Evolutionary conservation across 2,797 vertebrate genomes (phyloP).

Genomic region (Adelosebastes latens): DNA sequence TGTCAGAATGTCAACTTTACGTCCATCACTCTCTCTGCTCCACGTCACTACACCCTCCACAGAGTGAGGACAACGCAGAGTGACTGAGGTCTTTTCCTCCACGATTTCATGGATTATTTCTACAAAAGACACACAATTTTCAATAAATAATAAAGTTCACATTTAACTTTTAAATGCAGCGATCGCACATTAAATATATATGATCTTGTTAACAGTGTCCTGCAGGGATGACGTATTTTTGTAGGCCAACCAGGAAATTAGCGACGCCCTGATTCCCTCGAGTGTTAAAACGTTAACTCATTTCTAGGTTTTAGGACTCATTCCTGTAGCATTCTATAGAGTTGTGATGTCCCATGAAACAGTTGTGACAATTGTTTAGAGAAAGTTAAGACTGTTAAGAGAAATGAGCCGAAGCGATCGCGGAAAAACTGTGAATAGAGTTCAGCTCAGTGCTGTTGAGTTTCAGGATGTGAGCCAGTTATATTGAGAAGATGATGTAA

Average conservation of each 20-base stretch:
- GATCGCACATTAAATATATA: too few relatives aligned
- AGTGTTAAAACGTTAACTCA: too few relatives aligned
- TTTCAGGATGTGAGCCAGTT: neutral
- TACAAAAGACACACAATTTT: neutral
- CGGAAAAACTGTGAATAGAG: neutral
- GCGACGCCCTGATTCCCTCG: fast-evolving
- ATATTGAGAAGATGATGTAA: neutral
- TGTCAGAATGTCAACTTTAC: neutral
- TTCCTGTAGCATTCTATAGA: too few relatives aligned
- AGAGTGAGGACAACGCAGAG: neutral
- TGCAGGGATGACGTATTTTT: too few relatives aligned
- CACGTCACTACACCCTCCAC: neutral
- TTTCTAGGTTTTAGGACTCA: too few relatives aligned
- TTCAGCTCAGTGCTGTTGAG: neutral
- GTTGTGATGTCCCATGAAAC: too few relatives aligned
- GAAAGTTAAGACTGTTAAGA: too few relatives aligned
- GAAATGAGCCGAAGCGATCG: too few relatives aligned
- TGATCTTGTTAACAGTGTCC: too few relatives aligned
- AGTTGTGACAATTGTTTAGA: too few relatives aligned
- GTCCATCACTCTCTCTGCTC: neutral
- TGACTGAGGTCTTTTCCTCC: fast-evolving
- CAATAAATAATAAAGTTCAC: neutral
- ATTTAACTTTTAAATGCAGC: neutral
- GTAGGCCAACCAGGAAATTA: too few relatives aligned
- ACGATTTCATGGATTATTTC: neutral